These are phyloP conservation scores for Coreius guichenoti DNA, from an alignment of 2,797 vertebrate species.

Conservation along the genomic window DNA sequence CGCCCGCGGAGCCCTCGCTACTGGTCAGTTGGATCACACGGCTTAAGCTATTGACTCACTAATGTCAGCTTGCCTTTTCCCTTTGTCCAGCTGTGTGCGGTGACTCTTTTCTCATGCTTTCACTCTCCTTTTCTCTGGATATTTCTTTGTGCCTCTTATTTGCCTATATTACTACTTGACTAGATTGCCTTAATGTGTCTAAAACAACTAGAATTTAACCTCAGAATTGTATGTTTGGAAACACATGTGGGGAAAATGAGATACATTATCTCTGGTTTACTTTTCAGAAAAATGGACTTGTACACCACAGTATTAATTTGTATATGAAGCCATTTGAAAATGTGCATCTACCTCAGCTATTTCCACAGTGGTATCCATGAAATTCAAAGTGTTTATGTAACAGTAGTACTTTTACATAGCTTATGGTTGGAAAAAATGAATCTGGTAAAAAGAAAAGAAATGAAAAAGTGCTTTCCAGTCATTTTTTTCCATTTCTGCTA, in stretches of 20 bases:
- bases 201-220: constrained; percentile 25
- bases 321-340: constrained; percentile 30
- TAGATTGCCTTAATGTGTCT: constrained; percentile 40
- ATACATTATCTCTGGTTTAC: not conserved
- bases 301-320: constrained; percentile 21
- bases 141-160: constrained; percentile 35
- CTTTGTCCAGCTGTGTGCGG: constrained; percentile 43
- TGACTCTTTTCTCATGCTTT: constrained; percentile 41
- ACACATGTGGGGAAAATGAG: constrained; percentile 33
- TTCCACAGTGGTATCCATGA: constrained; percentile 25
- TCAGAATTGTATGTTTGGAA: constrained; percentile 51
- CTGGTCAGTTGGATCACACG: constrained; percentile 88
- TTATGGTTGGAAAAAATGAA: not conserved
- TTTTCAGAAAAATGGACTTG: not conserved
- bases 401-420: not conserved
- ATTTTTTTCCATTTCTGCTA: not conserved
- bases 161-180: constrained; percentile 44
- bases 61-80: constrained; percentile 65
- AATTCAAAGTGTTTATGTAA: constrained; percentile 6
- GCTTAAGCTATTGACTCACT: constrained; percentile 90
- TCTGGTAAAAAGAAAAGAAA: not conserved
- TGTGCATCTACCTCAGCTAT: constrained; percentile 52
- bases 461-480: not conserved
- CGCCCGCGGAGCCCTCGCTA: constrained; percentile 80
- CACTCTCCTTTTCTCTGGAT: constrained; percentile 12